Conservation (phyloP, 2,113 vertebrate species). For the Mobula hypostoma region DNA sequence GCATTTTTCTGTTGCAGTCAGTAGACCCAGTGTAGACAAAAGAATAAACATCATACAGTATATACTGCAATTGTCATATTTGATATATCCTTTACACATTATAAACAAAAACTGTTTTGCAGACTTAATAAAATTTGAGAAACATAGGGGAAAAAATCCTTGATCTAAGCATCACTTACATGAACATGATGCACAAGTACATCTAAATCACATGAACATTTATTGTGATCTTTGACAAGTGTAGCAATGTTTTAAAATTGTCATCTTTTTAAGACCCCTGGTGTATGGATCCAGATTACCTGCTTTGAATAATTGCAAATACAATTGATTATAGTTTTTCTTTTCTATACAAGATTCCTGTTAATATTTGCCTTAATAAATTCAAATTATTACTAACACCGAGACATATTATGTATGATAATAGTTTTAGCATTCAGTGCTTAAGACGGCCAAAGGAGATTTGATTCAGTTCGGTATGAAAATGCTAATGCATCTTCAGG, state of each 20-base stretch:
- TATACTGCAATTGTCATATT: neutral
- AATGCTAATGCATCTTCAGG: neutral
- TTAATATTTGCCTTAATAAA: constrained; percentile 1
- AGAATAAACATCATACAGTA: neutral
- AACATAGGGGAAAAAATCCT: neutral
- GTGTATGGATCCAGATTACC: neutral
- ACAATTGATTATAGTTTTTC: neutral
- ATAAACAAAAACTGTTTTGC: neutral
- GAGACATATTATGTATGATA: neutral
- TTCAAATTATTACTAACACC: neutral
- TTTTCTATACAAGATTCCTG: neutral
- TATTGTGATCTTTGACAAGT: neutral
- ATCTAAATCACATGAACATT: neutral
- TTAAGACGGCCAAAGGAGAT: neutral
- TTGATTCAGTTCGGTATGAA: neutral
- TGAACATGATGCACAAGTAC: neutral
- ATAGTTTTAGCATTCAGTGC: neutral
- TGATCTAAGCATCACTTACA: neutral
- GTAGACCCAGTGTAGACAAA: too few relatives aligned
- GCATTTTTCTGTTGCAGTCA: neutral
- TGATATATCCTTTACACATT: neutral
- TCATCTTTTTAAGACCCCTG: neutral
- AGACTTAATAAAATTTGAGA: neutral
- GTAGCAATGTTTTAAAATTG: neutral
- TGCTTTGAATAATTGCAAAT: constrained; percentile 1